These are phyloP conservation scores for Alosa sapidissima DNA, from an alignment of 2,797 vertebrate genomes.

Conservation along the genomic window DNA sequence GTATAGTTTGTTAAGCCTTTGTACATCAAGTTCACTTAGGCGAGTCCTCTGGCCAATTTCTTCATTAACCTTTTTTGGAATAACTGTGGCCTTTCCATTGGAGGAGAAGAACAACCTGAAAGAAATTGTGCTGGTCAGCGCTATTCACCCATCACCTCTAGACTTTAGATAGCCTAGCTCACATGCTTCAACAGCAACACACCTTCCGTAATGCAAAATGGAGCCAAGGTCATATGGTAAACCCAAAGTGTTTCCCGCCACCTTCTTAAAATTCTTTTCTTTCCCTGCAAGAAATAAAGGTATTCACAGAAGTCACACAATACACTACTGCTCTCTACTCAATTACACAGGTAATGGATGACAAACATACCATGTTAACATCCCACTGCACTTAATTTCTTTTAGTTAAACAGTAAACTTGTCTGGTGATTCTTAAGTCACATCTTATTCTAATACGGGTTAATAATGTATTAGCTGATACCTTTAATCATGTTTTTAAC, in stretches of 20 bases:
- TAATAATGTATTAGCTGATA: background rate
- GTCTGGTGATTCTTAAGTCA: too few species aligned
- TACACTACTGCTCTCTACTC: background rate
- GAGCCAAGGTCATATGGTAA: slow-evolving; percentile 60
- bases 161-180: background rate
- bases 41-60: slow-evolving; percentile 62
- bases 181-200: background rate
- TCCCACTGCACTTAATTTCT: background rate
- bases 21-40: slow-evolving; percentile 53
- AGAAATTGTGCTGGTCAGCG: background rate
- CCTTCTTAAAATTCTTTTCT: slow-evolving; percentile 51
- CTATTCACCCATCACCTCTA: background rate
- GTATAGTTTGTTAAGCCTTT: slow-evolving; percentile 58
- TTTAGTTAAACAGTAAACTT: background rate
- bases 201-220: slow-evolving; percentile 73
- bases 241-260: slow-evolving; percentile 32
- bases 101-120: slow-evolving; percentile 59
- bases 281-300: slow-evolving; percentile 51
- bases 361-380: background rate
- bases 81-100: slow-evolving; percentile 60
- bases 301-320: background rate
- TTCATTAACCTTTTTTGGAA: rapidly evolving
- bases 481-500: slow-evolving; percentile 54
- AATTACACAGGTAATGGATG: too few species aligned
- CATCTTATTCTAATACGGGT: too few species aligned